Percentiles rank a stretch among this genome's conserved stretches.
Conservation (phyloP, 2,888 invertebrate species). For the Pristionchus exspectatus region DNA sequence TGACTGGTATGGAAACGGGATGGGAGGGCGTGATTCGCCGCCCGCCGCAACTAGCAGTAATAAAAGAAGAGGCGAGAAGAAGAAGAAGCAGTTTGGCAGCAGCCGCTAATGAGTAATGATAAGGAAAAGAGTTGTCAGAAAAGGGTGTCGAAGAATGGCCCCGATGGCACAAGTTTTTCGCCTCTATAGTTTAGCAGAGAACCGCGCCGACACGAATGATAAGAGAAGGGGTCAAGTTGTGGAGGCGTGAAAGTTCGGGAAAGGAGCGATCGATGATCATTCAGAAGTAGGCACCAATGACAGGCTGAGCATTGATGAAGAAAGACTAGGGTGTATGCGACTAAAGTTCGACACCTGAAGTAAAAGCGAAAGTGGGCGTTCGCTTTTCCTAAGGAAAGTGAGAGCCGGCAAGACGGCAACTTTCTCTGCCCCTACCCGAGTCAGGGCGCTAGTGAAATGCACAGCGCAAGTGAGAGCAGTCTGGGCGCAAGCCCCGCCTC, state of each 20-base stretch:
- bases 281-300: neutral
- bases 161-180: neutral
- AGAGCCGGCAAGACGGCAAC: neutral
- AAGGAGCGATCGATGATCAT: neutral
- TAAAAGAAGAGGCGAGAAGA: neutral
- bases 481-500: neutral
- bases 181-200: neutral
- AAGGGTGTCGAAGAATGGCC: neutral
- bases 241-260: neutral
- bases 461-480: neutral
- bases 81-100: neutral
- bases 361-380: neutral
- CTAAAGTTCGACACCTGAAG: neutral
- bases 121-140: neutral
- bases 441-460: neutral
- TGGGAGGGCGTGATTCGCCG: neutral
- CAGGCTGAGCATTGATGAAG: neutral
- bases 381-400: neutral
- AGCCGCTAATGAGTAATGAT: neutral
- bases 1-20: slow-evolving; percentile 43
- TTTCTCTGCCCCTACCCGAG: neutral
- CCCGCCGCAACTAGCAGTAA: slow-evolving; percentile 19
- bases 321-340: neutral
- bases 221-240: neutral
- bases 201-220: neutral